These are phyloP conservation scores for Anthopleura xanthogrammica DNA, from an alignment of 92 coral and sea anemone species.

Conservation along the genomic window DNA sequence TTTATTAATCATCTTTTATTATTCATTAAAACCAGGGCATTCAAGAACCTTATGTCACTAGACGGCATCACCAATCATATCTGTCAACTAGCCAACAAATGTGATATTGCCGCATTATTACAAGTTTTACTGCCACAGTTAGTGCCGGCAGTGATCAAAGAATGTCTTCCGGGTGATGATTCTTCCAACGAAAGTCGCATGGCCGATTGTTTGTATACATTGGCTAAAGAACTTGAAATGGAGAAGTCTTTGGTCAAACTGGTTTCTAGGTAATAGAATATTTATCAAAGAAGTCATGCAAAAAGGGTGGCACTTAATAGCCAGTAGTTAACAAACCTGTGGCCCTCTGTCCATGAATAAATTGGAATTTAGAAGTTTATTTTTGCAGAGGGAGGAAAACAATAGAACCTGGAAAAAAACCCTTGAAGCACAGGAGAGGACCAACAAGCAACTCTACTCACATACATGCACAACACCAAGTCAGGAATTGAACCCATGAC, in stretches of 20 bases:
- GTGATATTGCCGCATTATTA: constrained; percentile 62
- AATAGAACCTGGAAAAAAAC: too few relatives aligned
- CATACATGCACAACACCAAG: too few relatives aligned
- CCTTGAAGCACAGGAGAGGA: too few relatives aligned
- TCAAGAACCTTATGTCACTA: constrained; percentile 53
- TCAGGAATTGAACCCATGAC: too few relatives aligned
- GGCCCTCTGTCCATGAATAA: too few relatives aligned
- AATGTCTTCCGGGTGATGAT: constrained; percentile 22
- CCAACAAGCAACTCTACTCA: too few relatives aligned
- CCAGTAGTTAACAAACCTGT: too few relatives aligned
- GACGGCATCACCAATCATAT: constrained; percentile 53
- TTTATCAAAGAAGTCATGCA: too few relatives aligned
- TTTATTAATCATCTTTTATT: background rate
- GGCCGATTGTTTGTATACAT: constrained; percentile 11
- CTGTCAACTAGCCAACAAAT: constrained; percentile 44
- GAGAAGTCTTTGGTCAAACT: constrained; percentile 35
- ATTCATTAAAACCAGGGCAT: constrained; percentile 46
- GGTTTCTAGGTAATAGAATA: constrained; percentile 32
- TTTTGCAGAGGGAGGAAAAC: too few relatives aligned
- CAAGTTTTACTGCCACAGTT: constrained; percentile 75
- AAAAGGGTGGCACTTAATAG: too few relatives aligned
- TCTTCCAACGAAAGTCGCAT: background rate
- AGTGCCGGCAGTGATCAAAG: constrained; percentile 38
- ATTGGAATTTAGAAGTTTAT: too few relatives aligned
- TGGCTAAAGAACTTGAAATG: constrained; percentile 46